Evolutionary conservation across 2,888 invertebrate species (phyloP).

Genomic region (Crocallis elinguaria): DNA sequence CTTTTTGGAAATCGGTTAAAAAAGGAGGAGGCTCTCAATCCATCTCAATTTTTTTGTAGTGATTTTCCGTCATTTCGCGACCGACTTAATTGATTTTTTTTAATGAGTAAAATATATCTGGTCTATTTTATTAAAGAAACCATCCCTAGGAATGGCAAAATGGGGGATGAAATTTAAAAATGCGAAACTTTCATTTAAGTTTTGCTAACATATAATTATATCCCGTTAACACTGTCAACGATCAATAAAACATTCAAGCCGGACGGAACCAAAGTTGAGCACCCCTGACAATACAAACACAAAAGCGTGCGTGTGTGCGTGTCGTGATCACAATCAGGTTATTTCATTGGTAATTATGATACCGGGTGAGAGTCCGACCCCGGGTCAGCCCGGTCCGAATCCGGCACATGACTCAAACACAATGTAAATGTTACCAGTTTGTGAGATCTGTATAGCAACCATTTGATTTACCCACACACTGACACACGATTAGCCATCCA

Average conservation of each 20-base stretch:
- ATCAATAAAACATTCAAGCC: neutral
- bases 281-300: conserved; percentile 58
- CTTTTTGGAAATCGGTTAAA: no score
- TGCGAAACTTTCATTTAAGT: no score
- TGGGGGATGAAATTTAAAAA: no score
- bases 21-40: no score
- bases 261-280: conserved; percentile 50
- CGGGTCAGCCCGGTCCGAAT: conserved; percentile 67
- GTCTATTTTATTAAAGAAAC: no score
- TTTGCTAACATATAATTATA: no score
- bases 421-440: conserved; percentile 25
- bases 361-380: conserved; percentile 76
- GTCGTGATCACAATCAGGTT: conserved; percentile 83
- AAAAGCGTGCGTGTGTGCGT: conserved; percentile 70
- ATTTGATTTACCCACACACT: neutral
- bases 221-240: neutral
- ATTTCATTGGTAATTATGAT: conserved; percentile 84
- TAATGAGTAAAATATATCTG: no score
- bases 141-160: no score
- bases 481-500: neutral
- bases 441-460: neutral
- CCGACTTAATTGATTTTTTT: no score
- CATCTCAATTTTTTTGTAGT: no score
- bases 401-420: conserved; percentile 69
- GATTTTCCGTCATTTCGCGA: no score